These are phyloP conservation scores for Nyctibius bracteatus DNA, from an alignment of 2,113 vertebrate species.

Conservation along the genomic window DNA sequence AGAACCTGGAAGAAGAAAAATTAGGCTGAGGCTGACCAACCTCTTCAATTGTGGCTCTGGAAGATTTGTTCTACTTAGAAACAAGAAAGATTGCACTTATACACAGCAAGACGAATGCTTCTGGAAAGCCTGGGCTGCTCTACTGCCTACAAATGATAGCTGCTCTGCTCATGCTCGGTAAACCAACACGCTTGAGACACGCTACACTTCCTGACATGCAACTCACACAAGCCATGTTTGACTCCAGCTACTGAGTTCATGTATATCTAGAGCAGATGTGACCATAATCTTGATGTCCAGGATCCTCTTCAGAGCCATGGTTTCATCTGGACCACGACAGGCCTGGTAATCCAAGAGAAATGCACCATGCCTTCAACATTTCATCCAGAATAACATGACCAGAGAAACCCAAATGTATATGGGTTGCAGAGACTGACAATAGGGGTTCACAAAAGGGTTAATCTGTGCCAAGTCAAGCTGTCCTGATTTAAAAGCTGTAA, in stretches of 20 bases:
- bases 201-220: fast-evolving
- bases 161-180: background rate
- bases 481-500: background rate
- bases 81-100: background rate
- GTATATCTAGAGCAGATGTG: background rate
- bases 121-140: background rate
- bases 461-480: background rate
- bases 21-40: background rate
- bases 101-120: background rate
- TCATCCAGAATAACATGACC: background rate
- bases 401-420: background rate
- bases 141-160: background rate
- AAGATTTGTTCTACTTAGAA: background rate
- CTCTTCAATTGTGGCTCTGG: background rate
- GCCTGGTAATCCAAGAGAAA: background rate
- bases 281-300: background rate
- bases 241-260: background rate
- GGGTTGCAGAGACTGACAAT: background rate
- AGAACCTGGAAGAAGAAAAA: background rate
- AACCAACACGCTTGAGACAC: background rate
- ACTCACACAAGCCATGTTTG: background rate
- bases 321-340: background rate
- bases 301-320: background rate
- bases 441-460: background rate
- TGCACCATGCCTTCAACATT: background rate